A percentile compares a stretch with the other conserved stretches of the same genome.
Conservation (phyloP, 2,888 invertebrate genomes). For the Dilophus febrilis region DNA sequence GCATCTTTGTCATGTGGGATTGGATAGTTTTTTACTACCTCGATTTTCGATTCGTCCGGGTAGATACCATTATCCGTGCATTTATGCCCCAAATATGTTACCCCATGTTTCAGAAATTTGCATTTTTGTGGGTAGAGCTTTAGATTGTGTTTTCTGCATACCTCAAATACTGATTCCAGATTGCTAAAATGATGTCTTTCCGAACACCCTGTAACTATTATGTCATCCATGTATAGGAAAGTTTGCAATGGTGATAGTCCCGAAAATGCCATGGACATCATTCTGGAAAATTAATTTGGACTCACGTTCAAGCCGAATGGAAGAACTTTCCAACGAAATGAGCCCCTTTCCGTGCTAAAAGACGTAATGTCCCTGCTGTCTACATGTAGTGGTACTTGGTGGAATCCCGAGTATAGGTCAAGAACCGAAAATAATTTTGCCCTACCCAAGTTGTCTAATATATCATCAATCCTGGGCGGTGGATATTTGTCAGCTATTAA, state of each 20-base stretch:
- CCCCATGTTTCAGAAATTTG: not conserved
- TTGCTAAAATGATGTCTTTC: not conserved
- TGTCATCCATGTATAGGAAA: slow-evolving; percentile 15
- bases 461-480: slow-evolving; percentile 6
- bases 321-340: slow-evolving; percentile 11
- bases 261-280: slow-evolving; percentile 15
- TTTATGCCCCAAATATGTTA: too few species aligned
- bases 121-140: not conserved
- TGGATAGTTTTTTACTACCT: too few species aligned
- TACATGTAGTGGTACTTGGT: not conserved
- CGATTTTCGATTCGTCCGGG: too few species aligned
- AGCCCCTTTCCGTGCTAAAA: too few species aligned
- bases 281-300: slow-evolving; percentile 13
- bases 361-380: not conserved
- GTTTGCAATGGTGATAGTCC: slow-evolving; percentile 10
- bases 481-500: slow-evolving; percentile 7
- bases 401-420: not conserved
- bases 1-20: not conserved
- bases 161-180: too few species aligned
- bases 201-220: slow-evolving; percentile 11
- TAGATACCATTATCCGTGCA: too few species aligned
- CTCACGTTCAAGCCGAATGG: slow-evolving; percentile 14
- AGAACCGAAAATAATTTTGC: slow-evolving; percentile 2
- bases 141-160: not conserved
- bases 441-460: slow-evolving; percentile 6